Conservation (phyloP, 2,113 vertebrate genomes). For the Coregonus clupeaformis region DNA sequence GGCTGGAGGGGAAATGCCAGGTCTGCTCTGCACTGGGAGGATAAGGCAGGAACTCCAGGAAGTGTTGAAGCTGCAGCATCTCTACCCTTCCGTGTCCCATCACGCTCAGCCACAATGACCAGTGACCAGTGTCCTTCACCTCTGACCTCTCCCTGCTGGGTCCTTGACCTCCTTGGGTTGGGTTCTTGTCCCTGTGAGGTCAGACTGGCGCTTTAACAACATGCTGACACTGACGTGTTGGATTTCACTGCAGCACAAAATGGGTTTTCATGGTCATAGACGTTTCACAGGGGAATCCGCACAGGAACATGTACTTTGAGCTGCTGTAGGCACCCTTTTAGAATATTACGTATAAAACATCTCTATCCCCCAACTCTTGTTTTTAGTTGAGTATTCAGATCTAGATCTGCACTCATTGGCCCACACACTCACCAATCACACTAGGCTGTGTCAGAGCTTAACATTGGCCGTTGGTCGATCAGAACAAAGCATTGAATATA, state of each 20-base stretch:
- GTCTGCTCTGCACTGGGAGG: slow-evolving; percentile 61
- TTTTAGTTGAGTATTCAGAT: slow-evolving; percentile 1
- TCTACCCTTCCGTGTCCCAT: slow-evolving; percentile 1
- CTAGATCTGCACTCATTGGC: slow-evolving; percentile 55
- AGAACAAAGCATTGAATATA: slow-evolving; percentile 57
- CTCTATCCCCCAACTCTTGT: slow-evolving; percentile 20
- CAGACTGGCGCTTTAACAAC: slow-evolving; percentile 18
- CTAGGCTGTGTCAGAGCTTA: slow-evolving; percentile 34
- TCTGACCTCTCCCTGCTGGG: background rate
- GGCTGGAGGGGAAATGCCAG: slow-evolving; percentile 57
- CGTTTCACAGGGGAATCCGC: slow-evolving; percentile 16
- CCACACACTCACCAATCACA: slow-evolving; percentile 35
- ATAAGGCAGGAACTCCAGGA: slow-evolving; percentile 65
- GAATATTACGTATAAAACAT: slow-evolving; percentile 11
- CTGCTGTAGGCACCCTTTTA: slow-evolving; percentile 10
- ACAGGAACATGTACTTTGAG: slow-evolving; percentile 1
- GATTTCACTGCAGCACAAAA: slow-evolving; percentile 27
- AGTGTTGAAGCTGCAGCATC: too few species aligned
- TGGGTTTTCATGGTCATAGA: slow-evolving; percentile 3
- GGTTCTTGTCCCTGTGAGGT: background rate
- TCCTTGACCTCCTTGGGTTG: slow-evolving; percentile 40
- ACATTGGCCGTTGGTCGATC: slow-evolving; percentile 48
- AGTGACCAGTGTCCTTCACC: slow-evolving; percentile 22
- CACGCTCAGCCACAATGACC: slow-evolving; percentile 36
- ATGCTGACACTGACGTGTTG: slow-evolving; percentile 26